These are phyloP conservation scores for Proisotoma minuta DNA, from an alignment of 2,888 invertebrate genomes.

Conservation along the genomic window DNA sequence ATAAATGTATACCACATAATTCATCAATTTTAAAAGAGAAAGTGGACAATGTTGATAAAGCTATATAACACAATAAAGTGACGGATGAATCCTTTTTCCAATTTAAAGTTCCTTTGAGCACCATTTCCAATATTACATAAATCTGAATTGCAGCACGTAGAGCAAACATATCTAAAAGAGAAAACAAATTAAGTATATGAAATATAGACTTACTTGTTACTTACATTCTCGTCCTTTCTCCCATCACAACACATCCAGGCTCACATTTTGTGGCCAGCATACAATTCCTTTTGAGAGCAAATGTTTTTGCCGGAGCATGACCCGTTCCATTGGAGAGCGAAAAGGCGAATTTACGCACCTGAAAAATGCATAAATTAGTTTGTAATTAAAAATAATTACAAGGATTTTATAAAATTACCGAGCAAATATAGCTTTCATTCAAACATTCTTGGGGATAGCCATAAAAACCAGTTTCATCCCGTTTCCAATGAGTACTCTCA, in stretches of 20 bases:
- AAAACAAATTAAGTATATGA: no score
- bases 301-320: not conserved
- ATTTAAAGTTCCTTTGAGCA: no score
- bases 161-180: constrained; percentile 1
- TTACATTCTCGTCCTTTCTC: not conserved
- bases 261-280: not conserved
- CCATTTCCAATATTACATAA: constrained; percentile 1
- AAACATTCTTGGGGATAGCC: not conserved
- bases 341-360: not conserved
- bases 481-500: not conserved
- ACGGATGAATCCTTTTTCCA: no score
- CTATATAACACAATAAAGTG: no score
- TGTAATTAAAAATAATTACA: not conserved
- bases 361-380: not conserved
- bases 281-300: not conserved
- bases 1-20: no score
- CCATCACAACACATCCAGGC: not conserved
- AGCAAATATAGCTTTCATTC: not conserved
- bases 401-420: not conserved
- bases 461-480: not conserved
- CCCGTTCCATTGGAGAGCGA: not conserved
- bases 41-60: no score
- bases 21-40: no score
- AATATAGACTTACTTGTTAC: not conserved
- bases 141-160: not conserved